Conservation (phyloP, 2,113 vertebrate genomes). For the Poecile atricapillus region DNA sequence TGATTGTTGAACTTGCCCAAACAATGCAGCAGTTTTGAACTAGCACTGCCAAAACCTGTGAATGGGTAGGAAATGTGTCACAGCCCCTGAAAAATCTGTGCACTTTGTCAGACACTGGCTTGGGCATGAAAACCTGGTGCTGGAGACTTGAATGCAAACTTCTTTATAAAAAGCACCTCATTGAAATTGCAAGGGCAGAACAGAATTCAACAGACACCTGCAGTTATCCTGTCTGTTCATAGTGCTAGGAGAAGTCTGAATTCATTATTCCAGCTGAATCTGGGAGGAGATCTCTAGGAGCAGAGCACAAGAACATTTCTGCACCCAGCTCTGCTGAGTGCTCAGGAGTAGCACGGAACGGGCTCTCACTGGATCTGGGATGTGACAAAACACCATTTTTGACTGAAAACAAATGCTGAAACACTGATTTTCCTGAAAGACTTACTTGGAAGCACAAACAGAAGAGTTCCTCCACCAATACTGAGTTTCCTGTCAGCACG, state of each 20-base stretch:
- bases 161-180: not conserved
- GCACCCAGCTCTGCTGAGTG: not conserved
- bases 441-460: slow-evolving; percentile 10
- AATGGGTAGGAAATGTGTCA: not conserved
- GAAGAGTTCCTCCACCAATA: not conserved
- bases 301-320: not conserved
- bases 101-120: not conserved
- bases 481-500: not conserved
- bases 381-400: not conserved
- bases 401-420: not conserved
- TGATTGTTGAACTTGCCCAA: not conserved
- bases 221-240: not conserved
- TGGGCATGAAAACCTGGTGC: fast-evolving
- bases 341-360: fast-evolving
- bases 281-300: not conserved
- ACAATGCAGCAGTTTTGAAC: not conserved
- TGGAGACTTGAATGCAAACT: not conserved
- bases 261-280: not conserved
- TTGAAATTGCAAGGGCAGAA: not conserved
- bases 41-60: not conserved
- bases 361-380: not conserved
- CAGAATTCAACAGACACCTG: not conserved
- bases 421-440: not conserved
- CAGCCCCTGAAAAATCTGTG: not conserved
- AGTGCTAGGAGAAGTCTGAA: not conserved